phyloP scores from a whole-genome alignment of 2,888 invertebrate genomes.

The Parapristionchus giblindavisi region DNA sequence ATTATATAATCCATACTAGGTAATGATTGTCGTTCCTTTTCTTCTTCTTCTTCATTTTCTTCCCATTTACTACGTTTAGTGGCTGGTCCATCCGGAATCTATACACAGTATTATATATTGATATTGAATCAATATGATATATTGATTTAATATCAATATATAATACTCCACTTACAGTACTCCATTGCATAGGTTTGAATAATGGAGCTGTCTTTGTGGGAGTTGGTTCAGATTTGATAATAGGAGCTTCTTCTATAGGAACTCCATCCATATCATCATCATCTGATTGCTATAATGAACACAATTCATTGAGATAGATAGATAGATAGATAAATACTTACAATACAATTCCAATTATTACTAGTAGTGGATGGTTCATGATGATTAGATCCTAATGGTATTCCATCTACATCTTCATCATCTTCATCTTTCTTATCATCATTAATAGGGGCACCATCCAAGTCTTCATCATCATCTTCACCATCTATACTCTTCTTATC shows the following conservation, averaged over 20 bases:
- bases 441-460: conserved; percentile 41
- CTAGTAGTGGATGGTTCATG: not conserved
- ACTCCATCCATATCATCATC: conserved; percentile 49
- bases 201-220: not conserved
- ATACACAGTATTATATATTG: too few relatives aligned
- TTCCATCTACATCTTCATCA: conserved; percentile 53
- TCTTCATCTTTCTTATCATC: conserved; percentile 52
- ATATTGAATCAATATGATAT: too few relatives aligned
- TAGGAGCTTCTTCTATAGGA: conserved; percentile 42
- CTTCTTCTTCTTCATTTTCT: conserved; percentile 39
- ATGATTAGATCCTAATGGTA: conserved; percentile 37
- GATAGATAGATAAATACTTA: not conserved
- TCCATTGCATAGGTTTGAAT: conserved; percentile 38
- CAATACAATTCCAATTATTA: conserved; percentile 34
- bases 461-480: conserved; percentile 50
- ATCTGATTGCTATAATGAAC: not conserved
- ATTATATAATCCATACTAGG: not conserved
- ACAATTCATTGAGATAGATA: not conserved
- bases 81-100: conserved; percentile 33
- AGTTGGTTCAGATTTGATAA: not conserved
- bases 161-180: conserved; percentile 19
- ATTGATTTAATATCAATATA: not conserved
- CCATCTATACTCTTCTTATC: conserved; percentile 70
- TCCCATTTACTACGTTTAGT: conserved; percentile 36
- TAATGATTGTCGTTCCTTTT: conserved; percentile 8